Conservation (phyloP, 2,113 vertebrate species). For the Elephas maximus region DNA sequence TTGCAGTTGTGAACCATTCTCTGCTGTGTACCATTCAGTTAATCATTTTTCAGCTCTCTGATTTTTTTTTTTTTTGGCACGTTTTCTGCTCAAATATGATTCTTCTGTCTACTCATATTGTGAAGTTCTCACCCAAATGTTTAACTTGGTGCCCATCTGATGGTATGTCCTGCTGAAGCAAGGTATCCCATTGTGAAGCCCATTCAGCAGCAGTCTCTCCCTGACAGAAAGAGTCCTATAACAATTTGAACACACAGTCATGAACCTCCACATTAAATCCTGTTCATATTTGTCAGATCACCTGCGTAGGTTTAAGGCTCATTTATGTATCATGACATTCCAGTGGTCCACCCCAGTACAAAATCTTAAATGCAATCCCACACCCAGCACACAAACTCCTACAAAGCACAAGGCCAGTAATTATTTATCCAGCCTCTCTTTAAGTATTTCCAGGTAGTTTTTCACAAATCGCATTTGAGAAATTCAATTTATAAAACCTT, state of each 20-base stretch:
- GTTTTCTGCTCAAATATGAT: background rate
- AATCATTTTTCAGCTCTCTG: background rate
- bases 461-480: slow-evolving; percentile 46
- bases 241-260: background rate
- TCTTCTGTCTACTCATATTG: background rate
- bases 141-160: background rate
- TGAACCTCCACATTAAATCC: background rate
- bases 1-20: background rate
- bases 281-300: background rate
- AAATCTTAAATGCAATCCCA: background rate
- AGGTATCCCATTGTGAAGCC: background rate
- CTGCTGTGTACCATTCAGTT: background rate
- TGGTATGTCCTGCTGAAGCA: background rate
- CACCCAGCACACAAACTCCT: background rate
- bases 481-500: slow-evolving; percentile 26
- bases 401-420: background rate
- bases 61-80: too few species aligned
- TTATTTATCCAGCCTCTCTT: background rate
- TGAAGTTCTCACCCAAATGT: background rate
- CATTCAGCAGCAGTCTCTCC: background rate
- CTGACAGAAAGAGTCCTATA: background rate
- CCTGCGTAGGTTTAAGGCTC: background rate
- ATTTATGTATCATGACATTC: background rate
- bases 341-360: background rate
- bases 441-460: slow-evolving; percentile 25